A percentile compares a stretch with the other conserved stretches of the same genome.
phyloP scores from a whole-genome alignment of 2,113 vertebrate genomes.

The Rhea americana region DNA sequence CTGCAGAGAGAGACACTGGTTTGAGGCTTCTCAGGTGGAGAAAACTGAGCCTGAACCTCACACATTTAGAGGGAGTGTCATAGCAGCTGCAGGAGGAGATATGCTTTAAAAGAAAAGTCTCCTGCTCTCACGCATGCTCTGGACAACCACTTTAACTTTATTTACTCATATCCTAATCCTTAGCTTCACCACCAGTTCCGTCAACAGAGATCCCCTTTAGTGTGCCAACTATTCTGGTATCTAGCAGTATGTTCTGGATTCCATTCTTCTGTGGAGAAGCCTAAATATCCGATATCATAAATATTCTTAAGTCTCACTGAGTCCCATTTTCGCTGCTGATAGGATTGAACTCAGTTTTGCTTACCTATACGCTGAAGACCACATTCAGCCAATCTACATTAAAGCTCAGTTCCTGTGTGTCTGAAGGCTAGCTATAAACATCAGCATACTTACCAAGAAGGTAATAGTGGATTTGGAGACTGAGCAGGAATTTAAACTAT shows the following conservation, averaged over 20 bases:
- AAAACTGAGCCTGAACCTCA: background rate
- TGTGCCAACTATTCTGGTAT: background rate
- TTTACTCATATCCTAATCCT: background rate
- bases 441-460: background rate
- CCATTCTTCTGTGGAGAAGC: background rate
- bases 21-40: background rate
- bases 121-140: fast-evolving
- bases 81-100: background rate
- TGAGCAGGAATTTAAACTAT: background rate
- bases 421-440: background rate
- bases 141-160: fast-evolving
- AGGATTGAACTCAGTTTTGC: background rate
- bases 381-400: background rate
- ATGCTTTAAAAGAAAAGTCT: background rate
- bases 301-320: background rate
- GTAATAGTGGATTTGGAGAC: background rate
- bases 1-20: background rate
- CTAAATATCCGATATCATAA: background rate
- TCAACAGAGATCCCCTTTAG: background rate
- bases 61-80: background rate
- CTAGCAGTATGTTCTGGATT: background rate
- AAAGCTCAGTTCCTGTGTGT: background rate
- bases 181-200: background rate
- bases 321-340: background rate
- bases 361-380: background rate